Evolutionary conservation across 2,888 invertebrate species (phyloP).

Genomic region (Nemotelus nigrinus): DNA sequence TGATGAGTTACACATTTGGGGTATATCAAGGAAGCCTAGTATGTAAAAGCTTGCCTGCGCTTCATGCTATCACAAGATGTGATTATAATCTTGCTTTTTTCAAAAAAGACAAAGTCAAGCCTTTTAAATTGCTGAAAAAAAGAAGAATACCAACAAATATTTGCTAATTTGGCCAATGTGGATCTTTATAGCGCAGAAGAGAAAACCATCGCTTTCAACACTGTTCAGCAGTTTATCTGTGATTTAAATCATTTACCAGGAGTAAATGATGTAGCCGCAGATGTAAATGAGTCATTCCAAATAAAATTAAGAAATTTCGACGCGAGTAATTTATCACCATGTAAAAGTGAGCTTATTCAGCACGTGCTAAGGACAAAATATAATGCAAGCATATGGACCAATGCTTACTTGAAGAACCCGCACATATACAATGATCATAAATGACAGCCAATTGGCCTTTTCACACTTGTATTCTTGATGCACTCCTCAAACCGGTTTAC

Average conservation of each 20-base stretch:
- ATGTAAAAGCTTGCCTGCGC: slow-evolving; percentile 9
- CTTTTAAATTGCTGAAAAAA: slow-evolving; percentile 23
- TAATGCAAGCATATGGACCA: slow-evolving; percentile 42
- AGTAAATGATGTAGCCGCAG: slow-evolving; percentile 51
- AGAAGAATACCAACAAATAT: not conserved
- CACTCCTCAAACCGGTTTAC: too few relatives aligned
- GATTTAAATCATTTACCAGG: slow-evolving; percentile 5
- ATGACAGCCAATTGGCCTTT: not conserved
- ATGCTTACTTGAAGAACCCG: slow-evolving; percentile 42
- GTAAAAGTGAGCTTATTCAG: slow-evolving; percentile 47
- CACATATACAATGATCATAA: slow-evolving; percentile 3
- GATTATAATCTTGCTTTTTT: slow-evolving; percentile 6
- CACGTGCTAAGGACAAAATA: slow-evolving; percentile 45
- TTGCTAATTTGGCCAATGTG: not conserved
- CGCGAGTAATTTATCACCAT: slow-evolving; percentile 52
- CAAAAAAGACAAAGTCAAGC: not conserved
- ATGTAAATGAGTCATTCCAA: slow-evolving; percentile 49
- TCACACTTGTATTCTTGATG: too few relatives aligned
- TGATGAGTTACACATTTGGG: not conserved
- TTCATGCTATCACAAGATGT: slow-evolving; percentile 1
- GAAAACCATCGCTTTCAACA: slow-evolving; percentile 16
- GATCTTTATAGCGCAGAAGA: not conserved
- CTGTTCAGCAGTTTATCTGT: slow-evolving; percentile 3
- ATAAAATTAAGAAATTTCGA: slow-evolving; percentile 50
- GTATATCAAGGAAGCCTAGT: slow-evolving; percentile 2